Evolutionary conservation across 2,888 invertebrate species (phyloP).

Genomic region (Merodon equestris): DNA sequence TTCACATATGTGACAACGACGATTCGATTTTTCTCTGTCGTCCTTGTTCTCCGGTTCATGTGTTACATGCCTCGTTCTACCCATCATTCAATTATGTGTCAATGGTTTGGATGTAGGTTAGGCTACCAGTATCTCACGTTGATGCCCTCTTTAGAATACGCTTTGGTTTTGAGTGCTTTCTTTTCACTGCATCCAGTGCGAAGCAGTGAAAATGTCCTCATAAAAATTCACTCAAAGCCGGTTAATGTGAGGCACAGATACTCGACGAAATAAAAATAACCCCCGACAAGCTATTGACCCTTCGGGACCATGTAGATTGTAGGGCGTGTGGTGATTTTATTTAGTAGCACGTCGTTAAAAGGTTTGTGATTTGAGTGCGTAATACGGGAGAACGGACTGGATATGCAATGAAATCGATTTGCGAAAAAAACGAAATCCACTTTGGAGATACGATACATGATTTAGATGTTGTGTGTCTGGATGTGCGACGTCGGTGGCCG

Average conservation of each 20-base stretch:
- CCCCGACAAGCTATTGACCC: slow-evolving; percentile 50
- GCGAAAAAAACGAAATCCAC: slow-evolving; percentile 19
- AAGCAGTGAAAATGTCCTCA: slow-evolving; percentile 6
- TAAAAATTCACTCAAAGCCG: slow-evolving; percentile 48
- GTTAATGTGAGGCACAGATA: slow-evolving; percentile 22
- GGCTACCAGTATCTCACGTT: slow-evolving; percentile 17
- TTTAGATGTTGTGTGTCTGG: slow-evolving; percentile 30
- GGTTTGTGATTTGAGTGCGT: slow-evolving; percentile 40
- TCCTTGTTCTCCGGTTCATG: neutral
- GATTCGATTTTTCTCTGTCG: slow-evolving; percentile 1
- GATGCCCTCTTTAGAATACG: slow-evolving; percentile 26
- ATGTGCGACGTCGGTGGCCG: neutral
- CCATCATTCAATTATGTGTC: slow-evolving; percentile 40
- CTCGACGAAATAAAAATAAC: slow-evolving; percentile 12
- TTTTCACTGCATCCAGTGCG: neutral
- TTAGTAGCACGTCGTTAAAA: slow-evolving; percentile 48
- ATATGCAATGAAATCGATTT: slow-evolving; percentile 35
- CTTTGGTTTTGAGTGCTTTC: slow-evolving; percentile 19
- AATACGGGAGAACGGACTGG: slow-evolving; percentile 23
- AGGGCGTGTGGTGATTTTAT: slow-evolving; percentile 46
- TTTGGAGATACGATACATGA: slow-evolving; percentile 16
- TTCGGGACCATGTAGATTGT: slow-evolving; percentile 15
- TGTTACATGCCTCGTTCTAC: neutral
- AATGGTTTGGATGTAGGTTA: slow-evolving; percentile 7
- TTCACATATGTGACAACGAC: slow-evolving; percentile 29